Percentiles rank a stretch among this genome's conserved stretches.
Evolutionary conservation across 2,113 vertebrate genomes (phyloP).

Genomic region (Polypterus bichir): DNA sequence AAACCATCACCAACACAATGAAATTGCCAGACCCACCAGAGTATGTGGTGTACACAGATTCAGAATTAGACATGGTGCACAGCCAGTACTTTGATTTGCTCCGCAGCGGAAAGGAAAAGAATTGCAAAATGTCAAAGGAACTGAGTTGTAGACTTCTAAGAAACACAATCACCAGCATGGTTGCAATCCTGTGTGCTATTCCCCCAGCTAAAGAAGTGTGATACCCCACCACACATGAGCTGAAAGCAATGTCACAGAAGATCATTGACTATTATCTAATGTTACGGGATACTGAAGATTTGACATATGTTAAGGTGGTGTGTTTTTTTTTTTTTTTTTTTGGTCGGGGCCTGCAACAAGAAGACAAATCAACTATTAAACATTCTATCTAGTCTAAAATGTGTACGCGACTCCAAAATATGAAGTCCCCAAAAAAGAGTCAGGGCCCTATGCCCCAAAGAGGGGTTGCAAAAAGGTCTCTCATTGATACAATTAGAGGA

Average conservation of each 20-base stretch:
- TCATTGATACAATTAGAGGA: conserved; percentile 1
- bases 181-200: conserved; percentile 15
- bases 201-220: conserved; percentile 2
- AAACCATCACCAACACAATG: no score
- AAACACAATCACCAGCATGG: conserved; percentile 18
- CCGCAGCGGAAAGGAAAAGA: conserved; percentile 2
- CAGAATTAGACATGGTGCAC: conserved; percentile 10
- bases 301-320: no score
- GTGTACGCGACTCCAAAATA: conserved; percentile 5
- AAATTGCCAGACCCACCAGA: no score
- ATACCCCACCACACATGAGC: conserved; percentile 16
- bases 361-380: no score
- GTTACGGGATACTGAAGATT: conserved; percentile 4
- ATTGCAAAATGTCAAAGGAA: conserved; percentile 14
- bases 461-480: no score
- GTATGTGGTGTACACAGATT: conserved; percentile 16
- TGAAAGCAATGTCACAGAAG: conserved; percentile 11
- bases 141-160: conserved; percentile 15
- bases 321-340: no score
- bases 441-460: conserved; percentile 4
- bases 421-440: conserved; percentile 8
- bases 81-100: conserved; percentile 17
- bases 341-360: no score
- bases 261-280: conserved; percentile 17
- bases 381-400: background rate